A percentile compares a stretch with the other conserved stretches of the same genome.
Conservation (phyloP, 2,113 vertebrate species). For the Morone chrysops region DNA sequence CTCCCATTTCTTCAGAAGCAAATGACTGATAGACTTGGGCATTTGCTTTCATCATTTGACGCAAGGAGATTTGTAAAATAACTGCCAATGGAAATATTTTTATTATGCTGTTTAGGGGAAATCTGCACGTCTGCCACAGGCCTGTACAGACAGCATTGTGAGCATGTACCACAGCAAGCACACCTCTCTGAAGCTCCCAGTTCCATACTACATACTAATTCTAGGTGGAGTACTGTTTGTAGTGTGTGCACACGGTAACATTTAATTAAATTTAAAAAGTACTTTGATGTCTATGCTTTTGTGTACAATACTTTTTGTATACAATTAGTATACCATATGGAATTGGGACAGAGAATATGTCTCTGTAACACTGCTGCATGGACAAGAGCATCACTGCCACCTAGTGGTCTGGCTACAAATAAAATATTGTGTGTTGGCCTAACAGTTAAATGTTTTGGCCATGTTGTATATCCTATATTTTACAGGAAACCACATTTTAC, state of each 20-base stretch:
- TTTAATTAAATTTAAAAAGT: background rate
- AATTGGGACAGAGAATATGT: background rate
- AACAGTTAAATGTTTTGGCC: background rate
- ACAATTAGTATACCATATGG: background rate
- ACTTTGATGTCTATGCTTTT: background rate
- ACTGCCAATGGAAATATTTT: background rate
- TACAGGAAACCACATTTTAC: background rate
- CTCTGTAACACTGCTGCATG: background rate
- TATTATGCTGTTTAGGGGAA: background rate
- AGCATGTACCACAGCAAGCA: background rate
- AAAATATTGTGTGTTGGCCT: background rate
- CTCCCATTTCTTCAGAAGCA: background rate
- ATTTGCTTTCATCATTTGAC: background rate
- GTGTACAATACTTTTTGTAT: background rate
- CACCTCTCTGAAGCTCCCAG: background rate
- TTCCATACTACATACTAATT: background rate
- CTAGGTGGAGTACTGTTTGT: background rate
- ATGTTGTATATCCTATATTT: background rate
- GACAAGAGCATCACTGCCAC: constrained; percentile 40
- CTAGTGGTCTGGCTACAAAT: constrained; percentile 48
- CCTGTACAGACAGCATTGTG: background rate
- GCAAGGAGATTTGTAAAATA: background rate
- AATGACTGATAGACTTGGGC: background rate
- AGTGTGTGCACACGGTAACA: background rate
- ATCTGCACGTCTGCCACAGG: too few species aligned